Conservation (phyloP, 1,140 invertebrate species). For the Metaphire vulgaris region DNA sequence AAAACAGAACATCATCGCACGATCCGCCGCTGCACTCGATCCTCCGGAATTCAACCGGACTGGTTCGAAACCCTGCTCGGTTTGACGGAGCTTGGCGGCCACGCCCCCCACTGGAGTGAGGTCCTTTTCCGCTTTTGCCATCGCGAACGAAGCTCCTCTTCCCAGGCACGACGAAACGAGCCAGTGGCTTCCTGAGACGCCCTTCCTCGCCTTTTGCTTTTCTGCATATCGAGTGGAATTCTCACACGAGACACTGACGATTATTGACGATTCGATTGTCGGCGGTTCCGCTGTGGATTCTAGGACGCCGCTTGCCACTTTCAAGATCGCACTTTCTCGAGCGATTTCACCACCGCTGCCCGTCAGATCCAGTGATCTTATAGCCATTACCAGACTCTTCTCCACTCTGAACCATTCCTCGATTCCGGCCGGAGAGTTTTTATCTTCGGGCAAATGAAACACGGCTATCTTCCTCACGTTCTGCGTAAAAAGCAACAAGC, state of each 20-base stretch:
- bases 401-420: neutral
- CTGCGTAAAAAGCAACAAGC: conserved; percentile 43
- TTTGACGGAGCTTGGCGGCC: neutral
- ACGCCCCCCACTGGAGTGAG: neutral
- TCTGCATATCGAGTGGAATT: neutral
- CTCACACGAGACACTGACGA: neutral
- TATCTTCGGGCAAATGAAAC: conserved; percentile 33
- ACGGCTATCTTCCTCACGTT: conserved; percentile 39
- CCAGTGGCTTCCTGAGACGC: neutral
- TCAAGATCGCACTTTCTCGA: no score
- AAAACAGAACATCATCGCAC: conserved; percentile 35
- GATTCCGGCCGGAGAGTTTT: neutral
- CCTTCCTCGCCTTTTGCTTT: neutral
- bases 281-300: no score
- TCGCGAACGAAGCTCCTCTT: neutral
- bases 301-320: no score
- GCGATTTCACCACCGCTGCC: no score
- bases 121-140: neutral
- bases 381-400: neutral
- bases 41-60: no score
- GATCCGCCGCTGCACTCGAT: no score
- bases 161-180: neutral
- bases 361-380: no score
- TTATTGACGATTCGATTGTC: neutral
- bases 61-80: neutral